These are phyloP conservation scores for Apodemia duryi DNA, from an alignment of 2,888 invertebrate species.

Conservation along the genomic window DNA sequence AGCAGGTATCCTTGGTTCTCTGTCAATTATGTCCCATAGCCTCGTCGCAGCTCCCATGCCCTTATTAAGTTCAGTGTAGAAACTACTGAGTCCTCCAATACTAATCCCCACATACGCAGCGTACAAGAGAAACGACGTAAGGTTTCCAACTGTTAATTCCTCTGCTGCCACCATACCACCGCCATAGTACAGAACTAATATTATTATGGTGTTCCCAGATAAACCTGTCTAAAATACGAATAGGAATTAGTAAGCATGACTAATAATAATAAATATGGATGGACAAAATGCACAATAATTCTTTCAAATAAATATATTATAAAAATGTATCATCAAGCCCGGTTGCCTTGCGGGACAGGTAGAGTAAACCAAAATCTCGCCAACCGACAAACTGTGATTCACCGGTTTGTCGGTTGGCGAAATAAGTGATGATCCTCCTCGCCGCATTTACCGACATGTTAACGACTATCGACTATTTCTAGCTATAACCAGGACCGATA, in stretches of 20 bases:
- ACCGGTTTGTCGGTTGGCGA: too few relatives aligned
- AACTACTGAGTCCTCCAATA: slow-evolving; percentile 92
- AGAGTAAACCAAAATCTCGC: too few relatives aligned
- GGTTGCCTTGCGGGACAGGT: too few relatives aligned
- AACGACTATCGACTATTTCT: too few relatives aligned
- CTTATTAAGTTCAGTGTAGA: slow-evolving; percentile 96
- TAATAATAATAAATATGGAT: too few relatives aligned
- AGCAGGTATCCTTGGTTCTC: slow-evolving; percentile 86
- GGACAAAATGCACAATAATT: too few relatives aligned
- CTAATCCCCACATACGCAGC: slow-evolving; percentile 96
- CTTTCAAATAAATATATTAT: too few relatives aligned
- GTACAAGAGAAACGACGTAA: slow-evolving; percentile 96
- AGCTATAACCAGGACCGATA: too few relatives aligned
- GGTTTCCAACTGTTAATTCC: slow-evolving; percentile 88
- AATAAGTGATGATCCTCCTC: too few relatives aligned
- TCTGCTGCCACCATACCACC: slow-evolving; percentile 92
- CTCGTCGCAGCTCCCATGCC: slow-evolving; percentile 94
- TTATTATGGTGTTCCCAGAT: slow-evolving; percentile 92
- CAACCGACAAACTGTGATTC: too few relatives aligned
- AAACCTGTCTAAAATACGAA: slow-evolving; percentile 84
- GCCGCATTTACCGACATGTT: too few relatives aligned
- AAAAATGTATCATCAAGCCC: too few relatives aligned
- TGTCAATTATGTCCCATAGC: slow-evolving; percentile 93
- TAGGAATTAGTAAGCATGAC: slow-evolving; percentile 5
- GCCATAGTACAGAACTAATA: slow-evolving; percentile 95